Percentiles rank a stretch among this genome's conserved stretches.
Conservation (phyloP, 2,797 vertebrate genomes). For the Aphelocoma californica region DNA sequence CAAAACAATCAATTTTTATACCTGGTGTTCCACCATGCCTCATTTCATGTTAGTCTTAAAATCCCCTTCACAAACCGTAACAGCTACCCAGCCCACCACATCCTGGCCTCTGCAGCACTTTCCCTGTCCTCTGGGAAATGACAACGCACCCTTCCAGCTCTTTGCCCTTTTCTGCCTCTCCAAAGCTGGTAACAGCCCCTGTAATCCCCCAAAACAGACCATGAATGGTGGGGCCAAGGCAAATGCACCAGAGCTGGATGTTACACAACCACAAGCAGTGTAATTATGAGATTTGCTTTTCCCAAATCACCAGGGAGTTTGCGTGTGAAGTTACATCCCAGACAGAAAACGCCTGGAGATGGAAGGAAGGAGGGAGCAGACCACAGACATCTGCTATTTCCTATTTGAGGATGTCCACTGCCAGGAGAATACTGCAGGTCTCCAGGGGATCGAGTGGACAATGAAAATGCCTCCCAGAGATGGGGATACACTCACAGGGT, state of each 20-base stretch:
- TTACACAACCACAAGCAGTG: fast-evolving
- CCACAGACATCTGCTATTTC: not conserved
- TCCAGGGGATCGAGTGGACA: not conserved
- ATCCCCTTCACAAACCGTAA: not conserved
- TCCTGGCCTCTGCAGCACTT: not conserved
- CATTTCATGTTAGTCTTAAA: not conserved
- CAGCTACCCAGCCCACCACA: not conserved
- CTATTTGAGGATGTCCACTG: not conserved
- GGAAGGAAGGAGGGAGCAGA: not conserved
- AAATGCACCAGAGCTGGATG: not conserved
- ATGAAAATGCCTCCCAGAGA: not conserved
- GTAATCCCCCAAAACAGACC: not conserved
- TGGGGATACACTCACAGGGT: not conserved
- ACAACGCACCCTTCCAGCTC: not conserved
- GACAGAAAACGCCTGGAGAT: not conserved
- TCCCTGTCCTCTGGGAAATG: not conserved
- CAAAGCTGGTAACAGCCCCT: not conserved
- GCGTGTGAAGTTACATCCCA: not conserved
- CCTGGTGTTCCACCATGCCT: not conserved
- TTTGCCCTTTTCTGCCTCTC: not conserved
- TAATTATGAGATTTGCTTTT: not conserved
- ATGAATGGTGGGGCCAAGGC: fast-evolving
- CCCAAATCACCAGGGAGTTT: not conserved
- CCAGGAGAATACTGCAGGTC: not conserved
- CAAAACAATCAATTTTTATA: constrained; percentile 48